Base-by-base conservation (phyloP, 2,113 vertebrate species). In the Silurus asotus region DNA sequence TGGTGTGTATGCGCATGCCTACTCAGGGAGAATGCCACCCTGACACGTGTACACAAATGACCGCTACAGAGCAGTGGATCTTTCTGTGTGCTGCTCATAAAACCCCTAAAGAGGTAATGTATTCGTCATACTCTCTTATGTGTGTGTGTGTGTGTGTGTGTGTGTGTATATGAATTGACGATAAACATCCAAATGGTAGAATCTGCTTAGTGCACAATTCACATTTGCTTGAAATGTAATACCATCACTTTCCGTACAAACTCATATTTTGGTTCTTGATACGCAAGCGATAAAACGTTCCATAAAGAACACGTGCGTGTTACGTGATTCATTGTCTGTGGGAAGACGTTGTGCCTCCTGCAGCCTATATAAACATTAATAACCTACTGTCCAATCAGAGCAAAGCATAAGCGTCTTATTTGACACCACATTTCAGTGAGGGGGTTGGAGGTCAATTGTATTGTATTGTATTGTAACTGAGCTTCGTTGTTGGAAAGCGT, bases 41-140 rank as follows among this genome's bases (percentile, higher is more conserved):
- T 84, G 98, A 99, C 93, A 99, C 98, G 0, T 99, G 98, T 89
- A 99, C 97, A 90, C 98, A 99, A 93, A 99, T 99, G 98, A 99
- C 98, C 0, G 98, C 98, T 90, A 99, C 98, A 28, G 98, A 99
- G 92, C 98, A 99, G 90, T 99, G 98, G 98, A 99, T 99, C 95
- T 99, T 99, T 89, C 94, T 99, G 93, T 99, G 98, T 94, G 98
- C 98, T 79, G 98, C 98, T 89, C 98, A 99, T 94, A 99, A 99
- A 95, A 99, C 98, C 87, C 98, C 98, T 89, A 99, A 99, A 96
- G 98, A 99, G 97, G 98, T 97, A 84, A 70, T 93, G 37, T 37
- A 8, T 28, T 51, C 3, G 6, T 77, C 23, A 25, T 0, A 75
- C 7, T 77, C 13, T 17, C 48, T 55, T 55, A 2, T 37, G 28